Base-by-base conservation (phyloP, 2,888 invertebrate species). In the Melinaea marsaeus region DNA sequence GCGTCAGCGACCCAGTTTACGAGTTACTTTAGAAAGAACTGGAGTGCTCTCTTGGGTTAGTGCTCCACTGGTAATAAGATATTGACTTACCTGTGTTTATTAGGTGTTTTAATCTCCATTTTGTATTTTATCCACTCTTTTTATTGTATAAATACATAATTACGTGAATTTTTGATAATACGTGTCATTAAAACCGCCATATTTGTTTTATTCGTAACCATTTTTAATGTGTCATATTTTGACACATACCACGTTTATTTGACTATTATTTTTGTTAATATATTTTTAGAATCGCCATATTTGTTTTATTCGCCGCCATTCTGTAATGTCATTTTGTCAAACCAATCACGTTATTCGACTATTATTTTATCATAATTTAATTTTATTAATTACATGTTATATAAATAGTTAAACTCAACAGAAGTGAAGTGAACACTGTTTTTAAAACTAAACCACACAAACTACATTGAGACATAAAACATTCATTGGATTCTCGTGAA, bases 381-480 rank as follows among this genome's bases (percentile, higher is more conserved):
- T 48, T 13, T 47, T 2, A 47, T 47, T 13, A 4, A 5, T 13
- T n/a, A 13, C 7, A n/a, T n/a, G n/a, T 48, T 13, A 13, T 48
- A 48, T 13, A 7, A 48, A 48, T 22, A 48, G 6, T 0, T n/a
- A 48, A 48, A n/a, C n/a, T 48, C 48, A 13, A n/a, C 32, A 11
- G 2, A 5, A 51, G 1, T 22, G 34, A 55, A 11, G 47, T 22
- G 22, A 55, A 55, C 55, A 48, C 58, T n/a, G 62, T 62, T 37
- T 63, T 62, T 55, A 22, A 48, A 58, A 54, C 48, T 58, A 54
- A 58, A 58, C 46, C 55, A 72, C 74, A 75, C 74, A 74, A 74
- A 77, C 79, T 69, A 72, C 83, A 86, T 86, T 82, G 85, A 89
- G 88, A 89, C 87, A 85, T 88, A 86, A 89, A 86, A 83, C 88